phyloP scores from a whole-genome alignment of 2,113 vertebrate genomes.

The Petrocephalus microphthalmus region DNA sequence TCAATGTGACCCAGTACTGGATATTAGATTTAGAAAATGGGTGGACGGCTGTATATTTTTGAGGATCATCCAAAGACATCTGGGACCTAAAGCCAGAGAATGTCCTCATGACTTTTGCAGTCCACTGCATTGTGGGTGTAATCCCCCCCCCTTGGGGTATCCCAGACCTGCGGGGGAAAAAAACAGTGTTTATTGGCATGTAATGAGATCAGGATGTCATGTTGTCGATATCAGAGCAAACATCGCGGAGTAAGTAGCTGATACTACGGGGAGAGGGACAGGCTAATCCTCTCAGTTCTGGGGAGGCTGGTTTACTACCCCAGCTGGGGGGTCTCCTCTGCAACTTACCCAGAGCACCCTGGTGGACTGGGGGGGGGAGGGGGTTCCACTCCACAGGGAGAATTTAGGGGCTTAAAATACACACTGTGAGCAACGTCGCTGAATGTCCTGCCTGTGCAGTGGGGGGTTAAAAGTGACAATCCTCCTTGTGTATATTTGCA shows the following conservation, averaged over 20 bases:
- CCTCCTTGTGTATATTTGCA: slow-evolving; percentile 24
- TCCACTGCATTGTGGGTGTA: slow-evolving; percentile 31
- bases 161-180: slow-evolving; percentile 48
- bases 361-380: background rate
- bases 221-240: slow-evolving; percentile 71
- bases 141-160: slow-evolving; percentile 55
- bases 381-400: background rate
- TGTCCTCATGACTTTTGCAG: background rate
- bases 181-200: slow-evolving; percentile 74
- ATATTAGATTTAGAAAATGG: background rate
- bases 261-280: slow-evolving; percentile 69
- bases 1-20: no score
- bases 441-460: slow-evolving; percentile 47
- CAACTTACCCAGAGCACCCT: slow-evolving; percentile 19
- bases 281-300: slow-evolving; percentile 73
- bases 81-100: background rate
- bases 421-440: slow-evolving; percentile 18
- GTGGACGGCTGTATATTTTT: background rate
- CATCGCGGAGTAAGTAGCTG: slow-evolving; percentile 61
- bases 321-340: slow-evolving; percentile 21
- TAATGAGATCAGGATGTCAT: slow-evolving; percentile 80
- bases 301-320: slow-evolving; percentile 54
- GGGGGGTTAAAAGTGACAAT: slow-evolving; percentile 56
- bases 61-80: background rate
- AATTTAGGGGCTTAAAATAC: slow-evolving; percentile 52